phyloP scores from a whole-genome alignment of 2,797 vertebrate species.

The Oophaga sylvatica region DNA sequence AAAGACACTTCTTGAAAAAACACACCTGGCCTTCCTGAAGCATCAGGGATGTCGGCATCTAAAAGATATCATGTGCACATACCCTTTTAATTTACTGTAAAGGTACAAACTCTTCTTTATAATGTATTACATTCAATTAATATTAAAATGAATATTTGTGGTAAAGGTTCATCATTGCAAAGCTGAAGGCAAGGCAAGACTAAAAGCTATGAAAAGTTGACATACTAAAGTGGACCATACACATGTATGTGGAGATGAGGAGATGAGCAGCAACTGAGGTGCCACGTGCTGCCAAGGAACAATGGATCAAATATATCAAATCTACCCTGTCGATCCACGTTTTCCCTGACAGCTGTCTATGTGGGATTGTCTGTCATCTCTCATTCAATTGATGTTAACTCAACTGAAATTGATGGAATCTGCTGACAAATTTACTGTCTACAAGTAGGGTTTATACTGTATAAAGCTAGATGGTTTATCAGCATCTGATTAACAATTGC shows the following conservation, averaged over 20 bases:
- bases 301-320: neutral
- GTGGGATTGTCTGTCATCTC: neutral
- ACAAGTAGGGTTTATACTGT: no score
- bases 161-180: neutral
- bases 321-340: neutral
- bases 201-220: neutral
- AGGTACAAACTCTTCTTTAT: neutral
- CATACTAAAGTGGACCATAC: neutral
- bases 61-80: no score
- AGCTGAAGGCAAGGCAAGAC: neutral
- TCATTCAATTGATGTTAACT: neutral
- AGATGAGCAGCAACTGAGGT: neutral
- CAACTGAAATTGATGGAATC: neutral
- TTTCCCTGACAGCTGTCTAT: neutral
- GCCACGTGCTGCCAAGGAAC: neutral
- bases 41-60: no score
- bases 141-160: neutral
- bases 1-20: no score
- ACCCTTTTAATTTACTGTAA: neutral
- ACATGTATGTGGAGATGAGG: neutral
- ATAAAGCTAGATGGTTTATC: no score
- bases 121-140: neutral
- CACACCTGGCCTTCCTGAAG: no score
- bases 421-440: no score
- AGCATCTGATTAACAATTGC: no score